Conservation (phyloP, 2,888 invertebrate species). For the Liopterus haemorrhoidalis region DNA sequence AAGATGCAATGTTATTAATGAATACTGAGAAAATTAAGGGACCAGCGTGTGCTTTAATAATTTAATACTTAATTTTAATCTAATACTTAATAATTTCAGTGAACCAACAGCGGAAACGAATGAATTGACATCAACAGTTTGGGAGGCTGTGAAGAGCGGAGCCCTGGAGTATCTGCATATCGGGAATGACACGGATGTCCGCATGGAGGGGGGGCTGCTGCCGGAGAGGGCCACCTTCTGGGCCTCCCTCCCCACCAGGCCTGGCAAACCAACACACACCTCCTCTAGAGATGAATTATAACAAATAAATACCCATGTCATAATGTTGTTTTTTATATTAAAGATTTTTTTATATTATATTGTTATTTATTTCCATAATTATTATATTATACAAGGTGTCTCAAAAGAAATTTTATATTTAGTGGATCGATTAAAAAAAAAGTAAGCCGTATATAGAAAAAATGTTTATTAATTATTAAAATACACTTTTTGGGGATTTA, state of each 20-base stretch:
- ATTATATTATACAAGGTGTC: too few species aligned
- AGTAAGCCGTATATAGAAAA: too few species aligned
- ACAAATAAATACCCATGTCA: too few species aligned
- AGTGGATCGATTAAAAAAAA: too few species aligned
- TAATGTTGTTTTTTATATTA: slow-evolving; percentile 13
- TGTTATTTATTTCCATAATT: slow-evolving; percentile 18
- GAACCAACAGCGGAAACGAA: slow-evolving; percentile 58
- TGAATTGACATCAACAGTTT: slow-evolving; percentile 46
- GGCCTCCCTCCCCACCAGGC: slow-evolving; percentile 52
- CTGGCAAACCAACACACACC: slow-evolving; percentile 36
- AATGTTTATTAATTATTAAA: too few species aligned
- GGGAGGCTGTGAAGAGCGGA: slow-evolving; percentile 52
- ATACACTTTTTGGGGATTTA: too few species aligned
- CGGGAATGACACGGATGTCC: slow-evolving; percentile 46
- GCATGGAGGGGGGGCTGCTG: slow-evolving; percentile 52
- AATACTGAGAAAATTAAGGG: too few species aligned
- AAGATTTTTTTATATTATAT: slow-evolving; percentile 1
- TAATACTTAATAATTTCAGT: slow-evolving; percentile 47
- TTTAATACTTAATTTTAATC: too few species aligned
- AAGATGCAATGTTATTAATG: too few species aligned
- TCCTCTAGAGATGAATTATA: slow-evolving; percentile 52
- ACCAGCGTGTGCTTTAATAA: too few species aligned
- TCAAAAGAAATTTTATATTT: too few species aligned
- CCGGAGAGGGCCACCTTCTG: slow-evolving; percentile 58
- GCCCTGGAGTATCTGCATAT: slow-evolving; percentile 53